These are phyloP conservation scores for Amphilophus citrinellus DNA, from an alignment of 2,113 vertebrate genomes.

Conservation along the genomic window DNA sequence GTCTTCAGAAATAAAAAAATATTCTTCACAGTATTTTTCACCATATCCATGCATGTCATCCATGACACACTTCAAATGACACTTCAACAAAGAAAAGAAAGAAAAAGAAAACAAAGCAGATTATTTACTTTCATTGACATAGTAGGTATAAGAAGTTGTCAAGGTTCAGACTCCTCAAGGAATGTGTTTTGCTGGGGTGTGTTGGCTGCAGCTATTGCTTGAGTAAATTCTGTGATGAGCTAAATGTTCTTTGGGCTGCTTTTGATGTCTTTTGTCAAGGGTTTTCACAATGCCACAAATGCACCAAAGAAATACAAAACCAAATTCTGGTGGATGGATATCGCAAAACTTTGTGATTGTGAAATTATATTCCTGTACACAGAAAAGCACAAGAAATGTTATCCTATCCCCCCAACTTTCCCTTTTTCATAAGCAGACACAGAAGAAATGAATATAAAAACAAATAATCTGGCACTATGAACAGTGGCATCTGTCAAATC, in stretches of 20 bases:
- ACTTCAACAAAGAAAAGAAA: constrained; percentile 54
- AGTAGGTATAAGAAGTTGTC: constrained; percentile 33
- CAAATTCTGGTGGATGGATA: not conserved
- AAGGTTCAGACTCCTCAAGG: constrained; percentile 12
- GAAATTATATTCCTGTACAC: constrained; percentile 39
- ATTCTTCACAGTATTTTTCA: constrained; percentile 67
- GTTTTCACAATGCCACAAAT: constrained; percentile 32
- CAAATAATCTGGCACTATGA: constrained; percentile 72
- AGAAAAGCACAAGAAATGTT: constrained; percentile 31
- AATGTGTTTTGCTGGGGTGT: not conserved
- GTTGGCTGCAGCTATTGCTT: not conserved
- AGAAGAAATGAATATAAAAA: constrained; percentile 66
- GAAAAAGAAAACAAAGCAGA: not conserved
- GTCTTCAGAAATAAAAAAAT: constrained; percentile 62
- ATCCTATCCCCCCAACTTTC: not conserved
- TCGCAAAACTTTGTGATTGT: constrained; percentile 21
- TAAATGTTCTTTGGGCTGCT: constrained; percentile 30
- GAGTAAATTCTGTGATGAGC: not conserved
- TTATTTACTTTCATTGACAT: constrained; percentile 29
- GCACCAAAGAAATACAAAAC: constrained; percentile 26
- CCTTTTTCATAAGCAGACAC: constrained; percentile 40
- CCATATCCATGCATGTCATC: constrained; percentile 75
- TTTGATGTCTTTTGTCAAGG: constrained; percentile 6
- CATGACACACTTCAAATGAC: constrained; percentile 66
- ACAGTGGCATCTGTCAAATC: constrained; percentile 71